A percentile compares a stretch with the other conserved stretches of the same genome.
phyloP scores from a whole-genome alignment of 2,113 vertebrate species.

The Xiphophorus hellerii region DNA sequence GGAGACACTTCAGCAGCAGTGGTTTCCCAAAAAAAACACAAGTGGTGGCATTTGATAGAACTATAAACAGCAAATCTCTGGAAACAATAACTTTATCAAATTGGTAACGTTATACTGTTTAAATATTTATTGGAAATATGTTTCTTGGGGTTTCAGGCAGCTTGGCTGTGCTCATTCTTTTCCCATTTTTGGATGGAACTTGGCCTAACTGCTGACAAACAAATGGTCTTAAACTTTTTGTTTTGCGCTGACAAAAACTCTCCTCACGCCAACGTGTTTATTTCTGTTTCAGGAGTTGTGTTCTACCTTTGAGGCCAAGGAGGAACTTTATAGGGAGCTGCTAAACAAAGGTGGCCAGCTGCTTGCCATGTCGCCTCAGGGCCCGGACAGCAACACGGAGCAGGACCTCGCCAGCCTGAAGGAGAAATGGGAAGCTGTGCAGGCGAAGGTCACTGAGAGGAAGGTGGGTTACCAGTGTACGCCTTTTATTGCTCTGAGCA shows the following conservation, averaged over 20 bases:
- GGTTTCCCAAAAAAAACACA: constrained; percentile 2
- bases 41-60: constrained; percentile 14
- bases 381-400: constrained; percentile 90
- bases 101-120: constrained; percentile 40
- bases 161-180: constrained; percentile 26
- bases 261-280: constrained; percentile 2
- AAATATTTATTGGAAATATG: constrained; percentile 46
- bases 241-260: constrained; percentile 16
- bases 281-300: constrained; percentile 87
- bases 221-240: constrained; percentile 6
- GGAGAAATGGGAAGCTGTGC: constrained; percentile 93
- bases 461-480: constrained; percentile 79
- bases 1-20: constrained; percentile 32
- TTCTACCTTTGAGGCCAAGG: constrained; percentile 88
- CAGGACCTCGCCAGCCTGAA: constrained; percentile 92
- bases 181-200: constrained; percentile 44
- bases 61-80: constrained; percentile 41
- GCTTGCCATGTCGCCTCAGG: constrained; percentile 83
- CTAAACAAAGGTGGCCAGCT: constrained; percentile 89
- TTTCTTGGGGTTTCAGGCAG: not conserved
- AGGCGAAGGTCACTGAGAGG: constrained; percentile 90
- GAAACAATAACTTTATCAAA: constrained; percentile 42
- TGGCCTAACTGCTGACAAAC: constrained; percentile 15
- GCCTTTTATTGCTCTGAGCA: constrained; percentile 12
- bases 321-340: constrained; percentile 86